Conservation (phyloP, 2,888 invertebrate genomes). For the Amiota mariae region DNA sequence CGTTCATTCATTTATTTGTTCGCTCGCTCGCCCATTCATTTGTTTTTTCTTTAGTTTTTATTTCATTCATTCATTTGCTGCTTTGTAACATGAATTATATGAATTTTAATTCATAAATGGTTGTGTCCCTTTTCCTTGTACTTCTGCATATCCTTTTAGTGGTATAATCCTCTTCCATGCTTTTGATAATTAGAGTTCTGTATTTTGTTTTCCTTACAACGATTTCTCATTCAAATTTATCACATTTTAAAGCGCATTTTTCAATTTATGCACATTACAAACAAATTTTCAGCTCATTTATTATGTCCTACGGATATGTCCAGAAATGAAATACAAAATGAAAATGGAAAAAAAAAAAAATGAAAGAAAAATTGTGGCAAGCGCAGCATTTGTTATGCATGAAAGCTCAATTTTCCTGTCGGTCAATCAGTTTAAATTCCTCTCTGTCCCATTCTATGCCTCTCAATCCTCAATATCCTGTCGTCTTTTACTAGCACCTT, state of each 20-base stretch:
- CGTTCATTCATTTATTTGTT: not conserved
- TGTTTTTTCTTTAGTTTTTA: slow-evolving; percentile 8
- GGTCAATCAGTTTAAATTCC: not conserved
- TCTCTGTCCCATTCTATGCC: not conserved
- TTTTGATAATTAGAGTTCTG: slow-evolving; percentile 59
- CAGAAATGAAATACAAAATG: not conserved
- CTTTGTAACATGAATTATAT: slow-evolving; percentile 58
- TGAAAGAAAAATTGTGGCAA: not conserved
- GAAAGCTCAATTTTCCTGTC: not conserved
- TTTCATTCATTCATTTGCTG: slow-evolving; percentile 27
- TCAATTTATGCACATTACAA: slow-evolving; percentile 39
- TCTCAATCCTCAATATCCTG: not conserved
- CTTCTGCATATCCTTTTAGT: not conserved
- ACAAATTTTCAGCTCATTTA: slow-evolving; percentile 16
- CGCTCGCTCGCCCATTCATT: not conserved
- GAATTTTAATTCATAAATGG: slow-evolving; percentile 57
- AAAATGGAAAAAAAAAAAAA: not conserved
- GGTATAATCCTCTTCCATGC: slow-evolving; percentile 43
- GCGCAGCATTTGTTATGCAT: slow-evolving; percentile 6
- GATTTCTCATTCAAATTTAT: slow-evolving; percentile 47
- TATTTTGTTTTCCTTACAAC: not conserved
- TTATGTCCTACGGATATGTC: not conserved
- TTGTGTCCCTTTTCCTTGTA: not conserved
- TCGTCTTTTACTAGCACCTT: slow-evolving; percentile 16
- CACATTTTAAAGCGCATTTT: slow-evolving; percentile 53